Evolutionary conservation across 2,888 invertebrate species (phyloP), one percentile per base, ranked within the genome.

Genomic region (Parnassius apollo): DNA sequence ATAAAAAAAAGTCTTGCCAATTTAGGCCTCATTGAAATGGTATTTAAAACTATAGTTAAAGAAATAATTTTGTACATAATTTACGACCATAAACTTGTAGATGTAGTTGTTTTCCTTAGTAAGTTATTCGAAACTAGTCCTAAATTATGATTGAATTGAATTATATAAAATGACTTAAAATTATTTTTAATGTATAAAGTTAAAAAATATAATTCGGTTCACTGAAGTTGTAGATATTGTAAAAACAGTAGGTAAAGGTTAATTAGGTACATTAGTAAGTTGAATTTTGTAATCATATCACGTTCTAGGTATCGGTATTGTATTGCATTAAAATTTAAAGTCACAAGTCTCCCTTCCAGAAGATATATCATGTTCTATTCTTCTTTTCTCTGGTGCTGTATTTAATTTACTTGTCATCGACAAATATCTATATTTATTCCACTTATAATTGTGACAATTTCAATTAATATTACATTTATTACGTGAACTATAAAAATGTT

Each of bases 241-340:
- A 91, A 83, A 87, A 82, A 81, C 74, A 70, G 73, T 86, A 88
- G 84, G 73, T 83, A 86, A 86, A 81, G 78, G n/a, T 83, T 82
- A 85, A 78, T 77, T 82, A 85, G 81, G 74, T 71, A 69, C 70
- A 71, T 73, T 84, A 86, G 80, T 83, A 83, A 86, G 83, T 86
- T 86, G 85, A 85, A 86, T 88, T 91, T 91, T 90, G 82, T 89
- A 88, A 91, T 88, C 91, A 91, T 91, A 91, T 91, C 91, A 91
- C 81, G 75, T 73, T 75, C 75, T 80, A 80, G 72, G 73, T 78
- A 78, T 78, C 75, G 75, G 71, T 79, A 77, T 76, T 77, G 74
- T 81, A 80, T 76, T 77, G 74, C 82, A 80, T 81, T 81, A 75
- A 71, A 76, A 74, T 71, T 66, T 75, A 72, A 69, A 67, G 68